A percentile compares a stretch with the other conserved stretches of the same genome.
These are phyloP conservation scores for Drosophila lowei DNA, from an alignment of 1,140 invertebrate genomes.

Conservation along the genomic window DNA sequence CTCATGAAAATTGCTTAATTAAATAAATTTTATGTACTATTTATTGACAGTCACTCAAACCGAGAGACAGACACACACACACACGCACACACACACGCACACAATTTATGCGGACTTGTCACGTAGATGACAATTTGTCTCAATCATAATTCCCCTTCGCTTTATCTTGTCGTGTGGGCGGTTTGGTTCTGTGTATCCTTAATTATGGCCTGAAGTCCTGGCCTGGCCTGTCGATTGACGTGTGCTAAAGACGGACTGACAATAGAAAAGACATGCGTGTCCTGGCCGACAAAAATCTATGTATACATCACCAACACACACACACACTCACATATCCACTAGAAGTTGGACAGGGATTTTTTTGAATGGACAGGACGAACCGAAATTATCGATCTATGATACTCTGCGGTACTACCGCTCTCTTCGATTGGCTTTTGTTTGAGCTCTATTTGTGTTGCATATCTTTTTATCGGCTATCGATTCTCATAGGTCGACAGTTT, in stretches of 20 bases:
- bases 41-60: slow-evolving; percentile 65
- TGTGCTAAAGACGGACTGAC: slow-evolving; percentile 23
- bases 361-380: too few species aligned
- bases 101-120: slow-evolving; percentile 65
- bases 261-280: slow-evolving; percentile 25
- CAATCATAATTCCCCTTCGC: slow-evolving; percentile 44
- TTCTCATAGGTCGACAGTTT: too few species aligned
- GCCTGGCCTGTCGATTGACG: slow-evolving; percentile 14
- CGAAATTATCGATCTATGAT: too few species aligned
- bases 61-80: slow-evolving; percentile 1
- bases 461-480: too few species aligned
- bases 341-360: background rate
- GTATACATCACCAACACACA: background rate
- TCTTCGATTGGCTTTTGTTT: too few species aligned
- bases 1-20: slow-evolving; percentile 75
- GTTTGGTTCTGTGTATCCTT: slow-evolving; percentile 44
- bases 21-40: slow-evolving; percentile 76
- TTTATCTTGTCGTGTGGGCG: slow-evolving; percentile 4
- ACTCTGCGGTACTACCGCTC: too few species aligned
- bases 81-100: background rate
- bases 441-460: too few species aligned
- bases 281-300: slow-evolving; percentile 15
- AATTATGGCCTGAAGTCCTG: slow-evolving; percentile 55
- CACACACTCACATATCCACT: slow-evolving; percentile 4
- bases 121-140: slow-evolving; percentile 62